A percentile compares a stretch with the other conserved stretches of the same genome.
phyloP scores from a whole-genome alignment of 2,888 invertebrate species.

The Zygaena filipendulae region DNA sequence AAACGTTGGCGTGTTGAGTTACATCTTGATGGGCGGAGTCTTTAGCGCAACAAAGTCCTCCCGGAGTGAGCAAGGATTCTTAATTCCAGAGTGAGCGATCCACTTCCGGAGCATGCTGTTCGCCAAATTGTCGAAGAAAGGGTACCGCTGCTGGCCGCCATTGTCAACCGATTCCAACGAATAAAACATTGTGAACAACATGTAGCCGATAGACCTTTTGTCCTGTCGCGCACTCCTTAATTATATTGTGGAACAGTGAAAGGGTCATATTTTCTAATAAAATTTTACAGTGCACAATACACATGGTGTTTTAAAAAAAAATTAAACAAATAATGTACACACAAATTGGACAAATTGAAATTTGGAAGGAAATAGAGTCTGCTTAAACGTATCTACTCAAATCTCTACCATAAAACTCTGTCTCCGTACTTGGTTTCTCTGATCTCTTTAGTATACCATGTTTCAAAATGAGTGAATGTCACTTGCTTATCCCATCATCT shows the following conservation, averaged over 20 bases:
- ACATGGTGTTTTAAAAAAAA: constrained; percentile 31
- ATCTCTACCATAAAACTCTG: too few relatives aligned
- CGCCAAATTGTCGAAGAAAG: constrained; percentile 63
- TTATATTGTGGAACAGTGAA: constrained; percentile 63
- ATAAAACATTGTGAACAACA: constrained; percentile 57
- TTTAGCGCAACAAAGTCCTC: constrained; percentile 37
- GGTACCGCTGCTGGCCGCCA: constrained; percentile 40
- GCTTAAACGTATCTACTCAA: too few relatives aligned
- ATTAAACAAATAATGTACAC: too few relatives aligned
- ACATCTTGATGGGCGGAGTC: constrained; percentile 55
- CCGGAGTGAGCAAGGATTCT: constrained; percentile 48
- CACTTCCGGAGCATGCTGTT: constrained; percentile 62
- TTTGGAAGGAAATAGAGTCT: too few relatives aligned
- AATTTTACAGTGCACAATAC: constrained; percentile 40
- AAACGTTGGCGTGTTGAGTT: constrained; percentile 28
- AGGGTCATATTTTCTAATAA: constrained; percentile 69
- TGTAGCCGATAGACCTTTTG: constrained; percentile 60
- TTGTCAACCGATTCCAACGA: constrained; percentile 65
- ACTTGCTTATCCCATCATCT: too few relatives aligned
- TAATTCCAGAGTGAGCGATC: constrained; percentile 52
- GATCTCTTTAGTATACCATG: too few relatives aligned
- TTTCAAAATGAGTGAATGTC: too few relatives aligned
- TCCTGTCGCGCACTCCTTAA: constrained; percentile 58
- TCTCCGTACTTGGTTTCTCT: too few relatives aligned
- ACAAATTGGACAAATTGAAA: too few relatives aligned